Evolutionary conservation across 2,797 vertebrate genomes (phyloP).

Genomic region (Fistularia tabacaria): DNA sequence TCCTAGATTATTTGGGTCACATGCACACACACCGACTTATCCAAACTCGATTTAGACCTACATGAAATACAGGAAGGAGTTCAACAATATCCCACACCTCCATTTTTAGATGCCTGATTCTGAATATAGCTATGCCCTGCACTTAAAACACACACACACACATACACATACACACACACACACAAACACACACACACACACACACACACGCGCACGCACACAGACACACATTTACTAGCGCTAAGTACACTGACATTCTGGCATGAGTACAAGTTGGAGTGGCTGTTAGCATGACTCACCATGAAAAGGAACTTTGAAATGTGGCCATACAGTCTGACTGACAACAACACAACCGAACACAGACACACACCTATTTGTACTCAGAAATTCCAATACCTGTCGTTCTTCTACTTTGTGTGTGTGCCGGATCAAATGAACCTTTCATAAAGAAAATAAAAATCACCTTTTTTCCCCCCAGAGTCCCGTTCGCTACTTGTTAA

Average conservation of each 20-base stretch:
- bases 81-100: conserved; percentile 11
- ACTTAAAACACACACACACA: too few species aligned
- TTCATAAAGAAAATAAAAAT: too few species aligned
- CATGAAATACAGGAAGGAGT: conserved; percentile 12
- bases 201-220: conserved; percentile 8
- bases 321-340: conserved; percentile 27
- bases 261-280: conserved; percentile 18
- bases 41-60: conserved; percentile 10
- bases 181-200: conserved; percentile 3
- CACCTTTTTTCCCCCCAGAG: too few species aligned
- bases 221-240: conserved; percentile 8
- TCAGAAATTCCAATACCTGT: too few species aligned
- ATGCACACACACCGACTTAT: not conserved
- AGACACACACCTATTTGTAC: conserved; percentile 10
- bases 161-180: too few species aligned
- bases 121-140: conserved; percentile 2
- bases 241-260: conserved; percentile 10
- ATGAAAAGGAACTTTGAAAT: conserved; percentile 7
- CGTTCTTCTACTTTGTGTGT: too few species aligned
- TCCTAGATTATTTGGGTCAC: not conserved
- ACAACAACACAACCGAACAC: conserved; percentile 3
- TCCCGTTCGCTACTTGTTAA: too few species aligned
- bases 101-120: conserved; percentile 24
- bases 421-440: too few species aligned
- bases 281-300: conserved; percentile 2